phyloP scores from a whole-genome alignment of 2,797 vertebrate species.

The Apogon hyalosoma region DNA sequence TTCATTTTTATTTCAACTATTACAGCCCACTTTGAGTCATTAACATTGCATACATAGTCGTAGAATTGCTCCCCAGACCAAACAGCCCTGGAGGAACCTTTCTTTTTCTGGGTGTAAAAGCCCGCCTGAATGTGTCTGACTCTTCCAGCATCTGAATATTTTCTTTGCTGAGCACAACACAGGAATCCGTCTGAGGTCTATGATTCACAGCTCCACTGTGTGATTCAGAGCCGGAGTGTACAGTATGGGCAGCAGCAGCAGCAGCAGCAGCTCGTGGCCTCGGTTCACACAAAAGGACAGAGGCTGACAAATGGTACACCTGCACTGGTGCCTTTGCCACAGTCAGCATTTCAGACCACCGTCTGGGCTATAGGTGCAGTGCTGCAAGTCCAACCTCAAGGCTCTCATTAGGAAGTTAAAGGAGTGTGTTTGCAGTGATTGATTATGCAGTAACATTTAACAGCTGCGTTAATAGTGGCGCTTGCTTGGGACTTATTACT shows the following conservation, averaged over 20 bases:
- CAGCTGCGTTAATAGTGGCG: conserved; percentile 52
- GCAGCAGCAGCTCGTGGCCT: conserved; percentile 43
- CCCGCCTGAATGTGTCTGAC: conserved; percentile 38
- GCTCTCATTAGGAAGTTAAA: conserved; percentile 50
- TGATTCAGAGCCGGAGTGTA: conserved; percentile 56
- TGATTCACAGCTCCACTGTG: conserved; percentile 58
- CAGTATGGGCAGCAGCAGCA: conserved; percentile 7
- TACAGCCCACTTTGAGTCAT: conserved; percentile 57
- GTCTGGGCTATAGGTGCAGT: conserved; percentile 34
- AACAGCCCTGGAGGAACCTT: conserved; percentile 45
- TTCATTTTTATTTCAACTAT: conserved; percentile 50
- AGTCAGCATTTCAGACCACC: conserved; percentile 52
- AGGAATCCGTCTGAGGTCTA: conserved; percentile 66
- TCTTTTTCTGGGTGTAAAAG: conserved; percentile 28
- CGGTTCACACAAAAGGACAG: conserved; percentile 47
- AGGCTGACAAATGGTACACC: conserved; percentile 65
- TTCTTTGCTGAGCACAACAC: conserved; percentile 42
- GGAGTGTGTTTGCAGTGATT: conserved; percentile 45
- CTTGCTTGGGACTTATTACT: conserved; percentile 54
- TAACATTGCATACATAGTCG: conserved; percentile 43
- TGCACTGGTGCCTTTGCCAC: conserved; percentile 58
- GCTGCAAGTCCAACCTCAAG: conserved; percentile 27
- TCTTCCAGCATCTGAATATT: conserved; percentile 55
- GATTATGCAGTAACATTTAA: conserved; percentile 66
- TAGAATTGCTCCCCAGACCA: conserved; percentile 24